These are phyloP conservation scores for Hyperoplus immaculatus DNA, from an alignment of 2,797 vertebrate genomes.

Conservation along the genomic window DNA sequence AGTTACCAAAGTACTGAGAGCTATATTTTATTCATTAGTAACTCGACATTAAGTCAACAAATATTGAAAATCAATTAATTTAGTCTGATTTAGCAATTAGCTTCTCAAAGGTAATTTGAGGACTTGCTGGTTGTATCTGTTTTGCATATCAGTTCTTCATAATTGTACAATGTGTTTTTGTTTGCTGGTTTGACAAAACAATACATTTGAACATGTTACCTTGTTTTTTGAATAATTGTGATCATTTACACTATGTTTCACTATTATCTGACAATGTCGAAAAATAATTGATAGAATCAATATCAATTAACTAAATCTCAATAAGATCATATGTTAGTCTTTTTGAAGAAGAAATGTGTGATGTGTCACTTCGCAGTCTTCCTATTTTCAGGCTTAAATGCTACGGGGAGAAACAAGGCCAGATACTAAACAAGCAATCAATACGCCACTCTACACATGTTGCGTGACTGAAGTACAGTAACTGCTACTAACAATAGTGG, in stretches of 20 bases:
- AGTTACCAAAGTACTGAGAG: not conserved
- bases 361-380: not conserved
- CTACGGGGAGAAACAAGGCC: slow-evolving; percentile 3
- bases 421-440: not conserved
- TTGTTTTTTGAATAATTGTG: not conserved
- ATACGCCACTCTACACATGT: no score
- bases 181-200: not conserved
- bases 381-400: slow-evolving; percentile 1
- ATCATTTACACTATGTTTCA: not conserved
- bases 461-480: not conserved
- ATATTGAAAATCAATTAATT: not conserved
- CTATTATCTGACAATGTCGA: not conserved
- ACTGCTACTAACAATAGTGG: not conserved
- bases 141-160: not conserved
- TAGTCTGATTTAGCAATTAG: not conserved
- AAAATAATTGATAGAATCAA: not conserved
- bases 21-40: not conserved
- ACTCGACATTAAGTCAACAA: not conserved
- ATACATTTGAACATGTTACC: not conserved
- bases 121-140: not conserved
- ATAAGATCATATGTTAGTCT: not conserved
- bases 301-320: not conserved
- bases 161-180: not conserved
- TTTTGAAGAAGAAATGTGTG: not conserved
- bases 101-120: not conserved